Conservation (phyloP, 2,113 vertebrate species). For the Saimiri boliviensis region DNA sequence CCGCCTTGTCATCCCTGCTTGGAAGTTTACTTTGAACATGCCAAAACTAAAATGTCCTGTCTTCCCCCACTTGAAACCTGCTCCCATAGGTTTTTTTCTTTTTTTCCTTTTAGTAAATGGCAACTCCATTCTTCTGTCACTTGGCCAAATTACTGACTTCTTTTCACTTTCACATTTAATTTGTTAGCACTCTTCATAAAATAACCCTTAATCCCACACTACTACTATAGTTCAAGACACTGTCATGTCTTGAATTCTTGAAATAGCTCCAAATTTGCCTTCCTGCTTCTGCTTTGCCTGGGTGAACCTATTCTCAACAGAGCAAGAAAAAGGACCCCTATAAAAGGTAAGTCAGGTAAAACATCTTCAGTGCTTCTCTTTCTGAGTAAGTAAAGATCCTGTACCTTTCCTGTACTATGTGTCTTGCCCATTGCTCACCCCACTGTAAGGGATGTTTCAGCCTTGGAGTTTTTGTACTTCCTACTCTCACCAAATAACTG, state of each 20-base stretch:
- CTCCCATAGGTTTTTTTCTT: background rate
- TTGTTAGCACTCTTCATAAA: background rate
- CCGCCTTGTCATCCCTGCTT: background rate
- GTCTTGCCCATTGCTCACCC: background rate
- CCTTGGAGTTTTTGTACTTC: background rate
- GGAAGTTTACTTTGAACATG: slow-evolving; percentile 20
- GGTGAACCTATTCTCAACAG: background rate
- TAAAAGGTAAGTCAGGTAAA: background rate
- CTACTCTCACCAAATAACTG: background rate
- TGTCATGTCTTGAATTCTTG: background rate
- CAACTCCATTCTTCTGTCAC: background rate
- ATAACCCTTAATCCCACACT: background rate
- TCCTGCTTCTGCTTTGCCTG: background rate
- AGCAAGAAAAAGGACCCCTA: background rate
- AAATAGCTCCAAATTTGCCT: background rate
- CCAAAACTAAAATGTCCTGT: background rate
- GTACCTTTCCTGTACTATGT: background rate
- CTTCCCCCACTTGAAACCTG: background rate
- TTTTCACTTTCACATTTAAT: background rate
- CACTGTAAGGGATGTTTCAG: background rate
- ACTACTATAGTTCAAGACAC: background rate
- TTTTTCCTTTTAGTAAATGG: background rate
- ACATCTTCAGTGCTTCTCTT: background rate
- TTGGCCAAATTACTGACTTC: background rate
- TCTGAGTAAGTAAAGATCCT: background rate